These are phyloP conservation scores for Caenorhabditis doughertyi DNA, from an alignment of 2,888 invertebrate genomes.

Conservation along the genomic window DNA sequence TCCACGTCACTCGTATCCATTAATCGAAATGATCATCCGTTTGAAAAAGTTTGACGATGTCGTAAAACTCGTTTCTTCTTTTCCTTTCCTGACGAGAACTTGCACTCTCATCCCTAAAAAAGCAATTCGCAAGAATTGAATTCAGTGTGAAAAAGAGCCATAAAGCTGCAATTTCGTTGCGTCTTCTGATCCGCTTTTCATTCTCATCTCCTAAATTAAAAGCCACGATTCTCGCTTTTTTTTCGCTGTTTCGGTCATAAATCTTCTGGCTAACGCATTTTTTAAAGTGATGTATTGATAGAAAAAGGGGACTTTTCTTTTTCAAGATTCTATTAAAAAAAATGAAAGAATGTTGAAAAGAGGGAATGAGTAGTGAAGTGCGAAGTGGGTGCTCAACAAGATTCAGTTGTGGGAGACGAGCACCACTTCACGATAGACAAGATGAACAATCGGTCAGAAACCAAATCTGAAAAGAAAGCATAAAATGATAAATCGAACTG, in stretches of 20 bases:
- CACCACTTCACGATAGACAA: slow-evolving; percentile 23
- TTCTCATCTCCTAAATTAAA: slow-evolving; percentile 61
- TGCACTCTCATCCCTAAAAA: slow-evolving; percentile 43
- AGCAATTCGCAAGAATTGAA: slow-evolving; percentile 18
- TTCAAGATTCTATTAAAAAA: neutral
- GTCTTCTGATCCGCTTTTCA: slow-evolving; percentile 44
- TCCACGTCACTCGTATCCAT: slow-evolving; percentile 21
- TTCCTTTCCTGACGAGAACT: neutral
- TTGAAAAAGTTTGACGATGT: slow-evolving; percentile 27
- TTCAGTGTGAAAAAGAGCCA: slow-evolving; percentile 34
- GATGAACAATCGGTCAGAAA: slow-evolving; percentile 24
- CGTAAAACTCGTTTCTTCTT: slow-evolving; percentile 35
- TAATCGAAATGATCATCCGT: slow-evolving; percentile 15
- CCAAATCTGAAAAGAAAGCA: neutral
- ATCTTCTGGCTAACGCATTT: slow-evolving; percentile 14
- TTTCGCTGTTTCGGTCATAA: slow-evolving; percentile 32
- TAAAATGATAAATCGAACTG: neutral
- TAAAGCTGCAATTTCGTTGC: slow-evolving; percentile 54
- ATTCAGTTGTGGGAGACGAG: neutral
- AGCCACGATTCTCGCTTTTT: slow-evolving; percentile 14
- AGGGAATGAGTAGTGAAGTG: slow-evolving; percentile 21
- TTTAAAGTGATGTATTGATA: slow-evolving; percentile 15
- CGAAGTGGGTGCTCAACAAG: slow-evolving; percentile 37
- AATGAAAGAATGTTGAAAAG: slow-evolving; percentile 22
- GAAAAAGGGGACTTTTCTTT: slow-evolving; percentile 1